phyloP scores from a whole-genome alignment of 1,140 invertebrate species.

The Megalopta genalis region DNA sequence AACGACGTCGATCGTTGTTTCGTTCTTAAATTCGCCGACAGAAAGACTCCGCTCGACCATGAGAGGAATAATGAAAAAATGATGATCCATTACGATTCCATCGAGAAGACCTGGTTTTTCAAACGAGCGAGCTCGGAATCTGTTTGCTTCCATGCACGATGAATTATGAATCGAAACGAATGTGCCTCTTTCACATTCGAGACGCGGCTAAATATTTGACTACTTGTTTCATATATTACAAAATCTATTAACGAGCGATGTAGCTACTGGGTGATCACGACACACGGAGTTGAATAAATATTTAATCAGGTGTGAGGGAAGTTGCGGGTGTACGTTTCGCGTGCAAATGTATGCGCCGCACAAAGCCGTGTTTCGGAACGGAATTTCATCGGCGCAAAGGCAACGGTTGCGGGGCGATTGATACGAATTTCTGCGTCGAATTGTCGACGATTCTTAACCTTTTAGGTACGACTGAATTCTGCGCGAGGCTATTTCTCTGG shows the following conservation, averaged over 20 bases:
- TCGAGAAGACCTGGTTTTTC: too few relatives aligned
- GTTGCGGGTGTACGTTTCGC: neutral
- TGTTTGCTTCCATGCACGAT: too few relatives aligned
- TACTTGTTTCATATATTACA: neutral
- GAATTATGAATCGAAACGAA: too few relatives aligned
- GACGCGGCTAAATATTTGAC: neutral
- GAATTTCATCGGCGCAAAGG: neutral
- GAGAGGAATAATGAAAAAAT: too few relatives aligned
- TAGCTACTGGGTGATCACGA: neutral
- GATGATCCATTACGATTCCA: neutral
- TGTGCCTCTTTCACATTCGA: neutral
- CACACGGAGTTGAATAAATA: neutral
- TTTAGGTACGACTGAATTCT: too few relatives aligned
- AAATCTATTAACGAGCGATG: neutral
- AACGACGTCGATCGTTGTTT: too few relatives aligned
- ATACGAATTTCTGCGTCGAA: neutral
- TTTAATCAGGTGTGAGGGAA: neutral
- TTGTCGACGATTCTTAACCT: neutral
- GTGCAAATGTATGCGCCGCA: neutral
- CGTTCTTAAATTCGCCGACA: too few relatives aligned
- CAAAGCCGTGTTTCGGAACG: neutral
- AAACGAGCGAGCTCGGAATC: too few relatives aligned
- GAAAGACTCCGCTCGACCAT: too few relatives aligned
- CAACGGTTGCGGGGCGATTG: neutral
- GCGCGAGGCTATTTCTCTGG: too few relatives aligned